phyloP scores from a whole-genome alignment of 37 sponge, comb jelly and placozoan genomes.

The Halisarca cf. caerulea region DNA sequence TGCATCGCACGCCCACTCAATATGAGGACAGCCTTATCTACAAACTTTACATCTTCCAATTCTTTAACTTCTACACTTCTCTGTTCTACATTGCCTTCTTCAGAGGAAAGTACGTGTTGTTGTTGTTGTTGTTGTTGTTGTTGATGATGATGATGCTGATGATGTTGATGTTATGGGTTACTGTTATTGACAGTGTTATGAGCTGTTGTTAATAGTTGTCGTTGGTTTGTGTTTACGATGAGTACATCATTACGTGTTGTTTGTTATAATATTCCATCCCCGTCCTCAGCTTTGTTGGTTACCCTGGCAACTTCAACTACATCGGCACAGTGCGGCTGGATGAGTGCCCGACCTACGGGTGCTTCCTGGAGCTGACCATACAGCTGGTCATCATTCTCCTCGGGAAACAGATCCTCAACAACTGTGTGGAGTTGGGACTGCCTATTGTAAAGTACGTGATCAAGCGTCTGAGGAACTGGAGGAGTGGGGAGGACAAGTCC shows the following conservation, averaged over 20 bases:
- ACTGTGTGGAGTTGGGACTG: conserved; percentile 81
- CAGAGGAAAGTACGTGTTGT: conserved; percentile 78
- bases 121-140: background rate
- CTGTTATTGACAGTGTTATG: background rate
- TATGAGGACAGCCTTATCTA: conserved; percentile 95
- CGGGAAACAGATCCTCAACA: conserved; percentile 94
- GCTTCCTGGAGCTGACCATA: conserved; percentile 93
- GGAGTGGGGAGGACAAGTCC: conserved; percentile 44
- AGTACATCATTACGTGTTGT: no score
- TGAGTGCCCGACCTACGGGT: conserved; percentile 96
- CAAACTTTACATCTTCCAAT: conserved; percentile 96
- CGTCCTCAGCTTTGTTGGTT: conserved; percentile 40
- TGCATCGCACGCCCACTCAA: conserved; percentile 95
- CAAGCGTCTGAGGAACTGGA: conserved; percentile 48
- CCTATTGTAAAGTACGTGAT: conserved; percentile 69
- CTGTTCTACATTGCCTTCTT: conserved; percentile 95
- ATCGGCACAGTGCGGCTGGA: conserved; percentile 76
- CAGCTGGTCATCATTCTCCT: conserved; percentile 92
- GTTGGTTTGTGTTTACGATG: no score
- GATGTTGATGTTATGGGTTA: conserved; percentile 5
- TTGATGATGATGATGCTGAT: background rate
- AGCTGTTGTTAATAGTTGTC: background rate
- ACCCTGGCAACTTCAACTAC: conserved; percentile 76
- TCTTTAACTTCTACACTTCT: conserved; percentile 89
- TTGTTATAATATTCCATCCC: background rate